Evolutionary conservation across 2,113 vertebrate species (phyloP), one percentile per base, ranked within the genome.

Genomic region (Numida meleagris): DNA sequence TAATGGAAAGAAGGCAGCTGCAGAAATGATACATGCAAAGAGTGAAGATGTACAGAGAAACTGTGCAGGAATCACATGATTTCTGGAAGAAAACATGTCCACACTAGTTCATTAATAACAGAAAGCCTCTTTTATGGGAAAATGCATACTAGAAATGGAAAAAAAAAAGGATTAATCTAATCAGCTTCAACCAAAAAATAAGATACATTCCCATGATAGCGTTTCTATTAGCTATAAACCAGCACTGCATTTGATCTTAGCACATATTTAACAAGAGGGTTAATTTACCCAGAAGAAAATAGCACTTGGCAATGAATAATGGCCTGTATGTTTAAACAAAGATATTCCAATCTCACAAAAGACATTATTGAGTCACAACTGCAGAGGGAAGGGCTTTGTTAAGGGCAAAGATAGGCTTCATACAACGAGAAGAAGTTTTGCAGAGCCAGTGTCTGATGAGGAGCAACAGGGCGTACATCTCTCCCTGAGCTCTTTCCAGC

Each of bases 141-240:
- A 24, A 5, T 10, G 12, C 33, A 36, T 61, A 29, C 51, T 80
- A 88, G 73, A 86, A 63, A 79, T 59, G 72, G 57, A 89, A 50
- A 83, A 65, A 85, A 50, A 34, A 87, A 16, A 61, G 45, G 25
- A 46, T 55, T 82, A 73, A 93, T 87, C 66, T 84, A 84, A 92
- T 82, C 70, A 7, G 4, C 86, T 95, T 77, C 48, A 84, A 68
- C 70, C 57, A 75, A 96, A 93, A 90, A 71, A 11, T 42, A 82
- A 80, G 55, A 42, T 74, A 82, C 68, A 6, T 88, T 85, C 71
- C 71, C 67, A 33, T 62, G 58, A 79, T n/a, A 81, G 73, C 63
- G 68, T 82, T 91, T 89, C 91, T 88, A 90, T 81, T 42, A 83
- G 68, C 76, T 82, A 36, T 86, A 93, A 92, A 90, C 82, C 77